phyloP scores from a whole-genome alignment of 2,888 invertebrate species.

The Sphaeridia pumilis region DNA sequence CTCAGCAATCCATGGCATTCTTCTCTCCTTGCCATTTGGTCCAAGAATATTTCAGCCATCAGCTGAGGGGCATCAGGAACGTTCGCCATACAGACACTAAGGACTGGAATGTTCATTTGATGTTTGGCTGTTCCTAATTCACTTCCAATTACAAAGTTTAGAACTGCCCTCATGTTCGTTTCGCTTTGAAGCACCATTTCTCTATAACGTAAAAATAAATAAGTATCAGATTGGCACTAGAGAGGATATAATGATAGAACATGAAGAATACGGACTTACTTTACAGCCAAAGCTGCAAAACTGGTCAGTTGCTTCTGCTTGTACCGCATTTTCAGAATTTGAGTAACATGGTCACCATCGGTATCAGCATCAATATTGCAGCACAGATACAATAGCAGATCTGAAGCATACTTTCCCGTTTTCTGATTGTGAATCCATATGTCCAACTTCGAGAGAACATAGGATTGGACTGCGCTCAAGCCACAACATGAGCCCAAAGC shows the following conservation, averaged over 20 bases:
- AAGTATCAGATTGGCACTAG: constrained; percentile 2
- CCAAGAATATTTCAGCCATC: constrained; percentile 69
- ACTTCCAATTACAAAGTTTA: constrained; percentile 88
- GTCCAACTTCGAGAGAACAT: constrained; percentile 23
- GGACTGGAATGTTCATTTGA: constrained; percentile 87
- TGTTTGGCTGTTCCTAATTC: constrained; percentile 77
- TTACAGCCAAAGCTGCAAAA: constrained; percentile 73
- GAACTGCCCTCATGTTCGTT: constrained; percentile 67
- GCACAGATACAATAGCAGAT: constrained; percentile 78
- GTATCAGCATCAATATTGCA: constrained; percentile 58
- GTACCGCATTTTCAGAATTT: constrained; percentile 75
- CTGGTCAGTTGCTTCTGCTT: constrained; percentile 88
- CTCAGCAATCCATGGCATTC: constrained; percentile 81
- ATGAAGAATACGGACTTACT: constrained; percentile 39
- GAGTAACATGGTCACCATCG: constrained; percentile 67
- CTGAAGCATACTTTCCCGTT: constrained; percentile 80
- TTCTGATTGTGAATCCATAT: constrained; percentile 55
- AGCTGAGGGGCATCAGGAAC: constrained; percentile 71
- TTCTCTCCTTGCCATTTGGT: constrained; percentile 72
- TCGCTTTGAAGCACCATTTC: constrained; percentile 77
- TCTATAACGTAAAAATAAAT: constrained; percentile 43
- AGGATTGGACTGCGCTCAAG: constrained; percentile 40
- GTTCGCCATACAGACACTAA: constrained; percentile 76
- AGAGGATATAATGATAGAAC: background rate
- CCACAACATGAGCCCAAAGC: constrained; percentile 25